Conservation (phyloP, 2,797 vertebrate species). For the Gephyroberyx darwinii region DNA sequence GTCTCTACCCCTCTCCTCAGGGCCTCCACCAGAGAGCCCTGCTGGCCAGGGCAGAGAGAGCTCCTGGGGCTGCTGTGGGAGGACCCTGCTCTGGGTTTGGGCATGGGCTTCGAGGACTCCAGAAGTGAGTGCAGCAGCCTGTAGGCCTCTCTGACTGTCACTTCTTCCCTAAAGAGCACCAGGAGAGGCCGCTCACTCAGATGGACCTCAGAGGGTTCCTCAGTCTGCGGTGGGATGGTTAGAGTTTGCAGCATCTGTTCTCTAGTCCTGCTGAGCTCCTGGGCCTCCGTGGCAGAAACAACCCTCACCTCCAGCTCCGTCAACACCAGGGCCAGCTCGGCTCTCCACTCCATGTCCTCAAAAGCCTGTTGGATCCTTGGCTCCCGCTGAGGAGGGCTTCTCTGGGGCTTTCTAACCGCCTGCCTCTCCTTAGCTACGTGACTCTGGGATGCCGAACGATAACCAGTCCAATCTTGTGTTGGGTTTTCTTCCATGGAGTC, state of each 20-base stretch:
- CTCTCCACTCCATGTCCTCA: conserved; percentile 32
- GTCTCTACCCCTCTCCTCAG: conserved; percentile 70
- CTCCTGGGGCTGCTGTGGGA: conserved; percentile 14
- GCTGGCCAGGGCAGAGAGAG: conserved; percentile 17
- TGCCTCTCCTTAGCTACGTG: conserved; percentile 3
- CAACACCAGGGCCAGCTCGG: conserved; percentile 55
- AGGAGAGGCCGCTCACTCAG: conserved; percentile 50
- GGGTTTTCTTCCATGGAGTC: conserved; percentile 30
- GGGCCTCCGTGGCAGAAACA: conserved; percentile 48
- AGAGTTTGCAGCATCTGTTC: conserved; percentile 49
- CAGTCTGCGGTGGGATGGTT: conserved; percentile 42
- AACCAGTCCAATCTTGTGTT: conserved; percentile 19
- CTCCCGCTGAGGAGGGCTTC: conserved; percentile 25
- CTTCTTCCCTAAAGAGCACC: conserved; percentile 42
- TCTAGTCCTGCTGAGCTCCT: conserved; percentile 35
- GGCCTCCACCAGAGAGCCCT: conserved; percentile 55
- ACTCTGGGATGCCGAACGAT: not conserved
- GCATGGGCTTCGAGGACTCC: conserved; percentile 44
- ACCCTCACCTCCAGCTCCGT: conserved; percentile 53
- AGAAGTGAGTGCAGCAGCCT: conserved; percentile 46
- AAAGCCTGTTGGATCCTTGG: conserved; percentile 41
- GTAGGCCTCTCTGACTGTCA: conserved; percentile 52
- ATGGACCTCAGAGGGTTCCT: conserved; percentile 35
- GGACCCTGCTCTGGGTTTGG: conserved; percentile 60
- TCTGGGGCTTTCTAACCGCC: not conserved